These are phyloP conservation scores for Nylanderia fulva DNA, from an alignment of 1,140 invertebrate genomes.

Conservation along the genomic window DNA sequence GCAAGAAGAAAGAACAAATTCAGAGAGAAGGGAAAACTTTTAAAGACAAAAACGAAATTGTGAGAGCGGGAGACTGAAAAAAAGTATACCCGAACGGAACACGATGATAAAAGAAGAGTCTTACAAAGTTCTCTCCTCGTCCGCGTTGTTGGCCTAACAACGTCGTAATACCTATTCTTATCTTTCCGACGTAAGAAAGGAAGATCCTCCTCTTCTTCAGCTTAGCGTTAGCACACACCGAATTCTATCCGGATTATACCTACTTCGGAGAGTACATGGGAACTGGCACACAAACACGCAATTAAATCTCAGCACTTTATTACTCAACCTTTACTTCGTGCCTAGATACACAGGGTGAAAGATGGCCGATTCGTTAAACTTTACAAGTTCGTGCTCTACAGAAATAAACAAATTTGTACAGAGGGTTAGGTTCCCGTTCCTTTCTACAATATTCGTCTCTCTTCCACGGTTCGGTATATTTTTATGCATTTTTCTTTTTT, in stretches of 20 bases:
- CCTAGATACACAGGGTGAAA: constrained; percentile 34
- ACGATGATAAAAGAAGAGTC: constrained; percentile 38
- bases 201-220: constrained; percentile 16
- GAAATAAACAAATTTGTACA: neutral
- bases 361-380: neutral
- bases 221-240: constrained; percentile 10
- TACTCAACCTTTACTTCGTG: constrained; percentile 12
- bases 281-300: constrained; percentile 3
- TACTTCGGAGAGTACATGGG: constrained; percentile 12
- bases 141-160: constrained; percentile 39
- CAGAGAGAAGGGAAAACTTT: neutral
- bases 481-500: too few species aligned
- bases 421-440: neutral
- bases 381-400: neutral
- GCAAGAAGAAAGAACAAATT: neutral
- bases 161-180: constrained; percentile 29
- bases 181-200: constrained; percentile 7
- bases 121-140: constrained; percentile 17
- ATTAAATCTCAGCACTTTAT: constrained; percentile 35
- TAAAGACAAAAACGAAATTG: neutral
- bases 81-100: constrained; percentile 6
- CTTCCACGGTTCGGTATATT: too few species aligned
- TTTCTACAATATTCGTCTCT: neutral
- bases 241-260: constrained; percentile 49
- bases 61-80: neutral